Percentiles rank a stretch among this genome's conserved stretches.
Evolutionary conservation across 2,113 vertebrate genomes (phyloP).

Genomic region (Amphiprion percula): DNA sequence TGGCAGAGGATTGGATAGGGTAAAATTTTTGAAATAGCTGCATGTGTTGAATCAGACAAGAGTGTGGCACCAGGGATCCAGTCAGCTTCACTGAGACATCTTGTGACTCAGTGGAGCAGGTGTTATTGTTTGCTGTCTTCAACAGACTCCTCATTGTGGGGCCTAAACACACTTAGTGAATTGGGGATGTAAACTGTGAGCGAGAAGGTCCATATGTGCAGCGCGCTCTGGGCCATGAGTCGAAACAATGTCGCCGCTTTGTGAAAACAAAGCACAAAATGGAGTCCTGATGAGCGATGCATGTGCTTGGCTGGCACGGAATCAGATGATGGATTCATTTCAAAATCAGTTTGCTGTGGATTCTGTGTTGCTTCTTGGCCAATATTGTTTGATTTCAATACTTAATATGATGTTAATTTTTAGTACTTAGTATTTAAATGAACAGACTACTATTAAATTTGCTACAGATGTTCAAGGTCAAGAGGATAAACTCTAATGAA

Average conservation of each 20-base stretch:
- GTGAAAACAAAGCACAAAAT: conserved; percentile 21
- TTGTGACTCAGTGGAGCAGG: conserved; percentile 56
- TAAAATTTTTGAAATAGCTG: conserved; percentile 40
- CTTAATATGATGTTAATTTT: background rate
- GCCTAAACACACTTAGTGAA: conserved; percentile 38
- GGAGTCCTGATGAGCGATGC: conserved; percentile 3
- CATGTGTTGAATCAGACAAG: conserved; percentile 32
- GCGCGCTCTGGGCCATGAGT: background rate
- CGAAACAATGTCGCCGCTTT: background rate
- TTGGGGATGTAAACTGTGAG: conserved; percentile 34
- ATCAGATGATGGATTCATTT: conserved; percentile 6
- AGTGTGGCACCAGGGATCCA: conserved; percentile 34
- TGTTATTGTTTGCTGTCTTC: conserved; percentile 61
- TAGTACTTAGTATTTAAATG: background rate
- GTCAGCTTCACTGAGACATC: conserved; percentile 43
- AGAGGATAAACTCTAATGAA: background rate
- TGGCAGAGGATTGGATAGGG: conserved; percentile 43
- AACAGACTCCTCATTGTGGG: conserved; percentile 27
- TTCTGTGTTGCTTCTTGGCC: background rate
- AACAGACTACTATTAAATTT: background rate
- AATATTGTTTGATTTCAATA: background rate
- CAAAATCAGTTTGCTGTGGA: background rate
- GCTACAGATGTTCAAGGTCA: background rate
- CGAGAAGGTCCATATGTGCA: conserved; percentile 27
- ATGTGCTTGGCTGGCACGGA: conserved; percentile 9